phyloP scores from a whole-genome alignment of 2,888 invertebrate genomes.

The Nowickia ferox region DNA sequence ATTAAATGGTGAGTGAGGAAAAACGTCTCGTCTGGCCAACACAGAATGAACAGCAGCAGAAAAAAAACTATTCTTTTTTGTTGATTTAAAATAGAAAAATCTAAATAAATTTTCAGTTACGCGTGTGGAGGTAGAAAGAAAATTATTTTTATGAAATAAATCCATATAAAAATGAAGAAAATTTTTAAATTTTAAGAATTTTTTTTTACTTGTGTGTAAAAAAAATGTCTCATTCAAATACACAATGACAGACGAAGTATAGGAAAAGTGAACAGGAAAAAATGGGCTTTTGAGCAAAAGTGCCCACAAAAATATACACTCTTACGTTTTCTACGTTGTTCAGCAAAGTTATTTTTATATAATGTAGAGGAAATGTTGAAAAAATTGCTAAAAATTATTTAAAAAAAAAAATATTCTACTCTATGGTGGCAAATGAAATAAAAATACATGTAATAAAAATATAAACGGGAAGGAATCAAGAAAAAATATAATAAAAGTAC shows the following conservation, averaged over 20 bases:
- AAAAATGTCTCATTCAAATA: conserved; percentile 57
- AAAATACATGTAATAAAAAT: conserved; percentile 46
- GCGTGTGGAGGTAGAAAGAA: conserved; percentile 16
- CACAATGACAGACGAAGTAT: conserved; percentile 6
- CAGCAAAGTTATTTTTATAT: conserved; percentile 71
- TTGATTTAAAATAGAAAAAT: conserved; percentile 38
- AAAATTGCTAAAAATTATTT: conserved; percentile 60
- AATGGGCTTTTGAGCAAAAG: conserved; percentile 24
- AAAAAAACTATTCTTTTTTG: conserved; percentile 47
- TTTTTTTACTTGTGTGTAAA: conserved; percentile 19
- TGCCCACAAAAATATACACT: conserved; percentile 44
- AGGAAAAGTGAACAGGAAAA: conserved; percentile 18
- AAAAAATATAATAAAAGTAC: conserved; percentile 36
- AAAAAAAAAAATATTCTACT: conserved; percentile 53
- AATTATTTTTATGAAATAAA: conserved; percentile 4
- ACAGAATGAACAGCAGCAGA: conserved; percentile 42
- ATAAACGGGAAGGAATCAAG: conserved; percentile 41
- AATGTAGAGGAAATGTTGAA: conserved; percentile 66
- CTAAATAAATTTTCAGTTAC: conserved; percentile 22
- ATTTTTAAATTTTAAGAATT: conserved; percentile 24
- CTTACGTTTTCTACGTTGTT: conserved; percentile 35
- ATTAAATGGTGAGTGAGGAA: conserved; percentile 72
- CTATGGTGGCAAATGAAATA: conserved; percentile 38
- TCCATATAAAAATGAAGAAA: conserved; percentile 32
- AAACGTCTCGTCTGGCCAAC: conserved; percentile 69